phyloP scores from a whole-genome alignment of 1,140 invertebrate species.

The Hesperophylax magnus region DNA sequence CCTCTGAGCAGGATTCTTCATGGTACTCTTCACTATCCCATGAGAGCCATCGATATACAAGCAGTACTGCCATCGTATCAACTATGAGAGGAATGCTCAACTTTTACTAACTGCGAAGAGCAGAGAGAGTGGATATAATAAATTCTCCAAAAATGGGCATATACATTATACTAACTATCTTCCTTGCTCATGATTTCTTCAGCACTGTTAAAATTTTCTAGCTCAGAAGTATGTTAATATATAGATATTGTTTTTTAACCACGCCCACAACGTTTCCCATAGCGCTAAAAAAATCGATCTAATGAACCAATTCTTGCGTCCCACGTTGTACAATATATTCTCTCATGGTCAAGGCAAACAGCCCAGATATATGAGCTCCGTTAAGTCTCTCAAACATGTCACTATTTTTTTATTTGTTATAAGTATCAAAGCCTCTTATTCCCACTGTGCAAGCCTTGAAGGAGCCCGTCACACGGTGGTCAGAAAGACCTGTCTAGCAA shows the following conservation, averaged over 20 bases:
- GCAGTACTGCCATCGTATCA: neutral
- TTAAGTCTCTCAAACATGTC: neutral
- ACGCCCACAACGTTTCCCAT: no score
- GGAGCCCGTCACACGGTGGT: neutral
- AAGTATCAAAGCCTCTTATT: neutral
- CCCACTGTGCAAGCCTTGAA: neutral
- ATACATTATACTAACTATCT: no score
- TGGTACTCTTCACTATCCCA: constrained; percentile 27
- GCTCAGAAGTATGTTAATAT: no score
- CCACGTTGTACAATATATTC: neutral
- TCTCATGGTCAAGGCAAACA: neutral
- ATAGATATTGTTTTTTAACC: no score
- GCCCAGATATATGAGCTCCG: neutral
- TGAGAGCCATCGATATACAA: constrained; percentile 16
- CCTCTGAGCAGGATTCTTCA: neutral
- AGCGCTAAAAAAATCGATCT: neutral
- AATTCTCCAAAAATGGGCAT: no score
- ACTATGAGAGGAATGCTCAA: no score
- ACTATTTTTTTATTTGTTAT: neutral
- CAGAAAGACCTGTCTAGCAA: neutral
- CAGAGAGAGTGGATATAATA: no score
- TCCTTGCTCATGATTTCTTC: no score
- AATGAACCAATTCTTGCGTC: neutral
- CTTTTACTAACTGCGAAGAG: no score
- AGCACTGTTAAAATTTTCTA: no score